Evolutionary conservation across 1,140 invertebrate genomes (phyloP), one percentile per base, ranked within the genome.

Genomic region (Caenorhabditis inopinata): DNA sequence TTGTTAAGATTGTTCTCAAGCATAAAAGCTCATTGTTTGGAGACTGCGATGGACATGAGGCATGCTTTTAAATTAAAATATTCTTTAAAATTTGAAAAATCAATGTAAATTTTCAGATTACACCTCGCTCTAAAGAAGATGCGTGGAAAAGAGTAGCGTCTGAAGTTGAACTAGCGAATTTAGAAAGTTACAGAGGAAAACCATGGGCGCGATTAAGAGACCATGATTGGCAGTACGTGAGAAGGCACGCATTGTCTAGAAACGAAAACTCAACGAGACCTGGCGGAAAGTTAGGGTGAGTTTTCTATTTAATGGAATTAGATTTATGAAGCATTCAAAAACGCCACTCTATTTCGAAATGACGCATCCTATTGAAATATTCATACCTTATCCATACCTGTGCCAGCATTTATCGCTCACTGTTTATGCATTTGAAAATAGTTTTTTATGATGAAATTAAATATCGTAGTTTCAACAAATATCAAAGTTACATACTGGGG

Each of bases 181-280:
- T 75, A 45, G 74, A 75, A 35, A 75, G 74, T 21, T 75, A 75
- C 12, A 12, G 29, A 25, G 74, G 74, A 21, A 75, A 75, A 27
- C 74, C 74, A n/a, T 75, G 74, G 74, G 45, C 74, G n/a, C 25
- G 74, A 7, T 75, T 75, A 27, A 1, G 74, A 21, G 74, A 75
- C 21, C 74, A 75, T 18, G 74, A 75, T 21, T 75, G 74, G 74
- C 74, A 75, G 21, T 75, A 75, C 38, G 74, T 75, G 5, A 47
- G 74, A 35, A 48, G 74, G 27, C 74, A 75, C 21, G 74, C 74
- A n/a, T 25, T 75, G 35, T 47, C 74, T 11, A 12, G 74, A 25
- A 48, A 29, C 18, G 74, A 75, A 27, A 49, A 49, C 25, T 35
- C 29, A 18, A 47, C 45, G 7, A 75, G 47, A 48, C 74, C 74